phyloP scores from a whole-genome alignment of 2,113 vertebrate genomes.

The Cavia aperea region DNA sequence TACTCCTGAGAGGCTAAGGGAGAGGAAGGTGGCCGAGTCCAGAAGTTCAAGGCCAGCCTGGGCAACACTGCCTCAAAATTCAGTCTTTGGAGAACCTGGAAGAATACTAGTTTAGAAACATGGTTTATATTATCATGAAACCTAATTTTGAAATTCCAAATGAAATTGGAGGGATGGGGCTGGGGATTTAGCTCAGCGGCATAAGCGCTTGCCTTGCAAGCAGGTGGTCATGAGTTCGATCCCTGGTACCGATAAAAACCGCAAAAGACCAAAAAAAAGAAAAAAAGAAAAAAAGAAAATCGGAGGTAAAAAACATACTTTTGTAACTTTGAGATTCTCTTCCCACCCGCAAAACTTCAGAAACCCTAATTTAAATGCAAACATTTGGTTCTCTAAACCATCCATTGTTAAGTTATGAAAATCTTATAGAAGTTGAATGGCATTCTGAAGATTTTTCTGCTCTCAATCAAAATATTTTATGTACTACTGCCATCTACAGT shows the following conservation, averaged over 20 bases:
- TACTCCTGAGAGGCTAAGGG: not conserved
- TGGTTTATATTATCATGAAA: not conserved
- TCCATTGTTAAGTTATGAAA: not conserved
- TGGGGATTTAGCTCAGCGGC: no score
- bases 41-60: not conserved
- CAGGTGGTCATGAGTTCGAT: no score
- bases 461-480: not conserved
- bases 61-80: not conserved
- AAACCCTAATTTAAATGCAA: constrained; percentile 13
- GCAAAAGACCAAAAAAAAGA: no score
- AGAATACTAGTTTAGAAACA: not conserved
- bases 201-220: no score
- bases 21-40: not conserved
- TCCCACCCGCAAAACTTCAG: not conserved
- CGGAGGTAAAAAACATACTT: not conserved
- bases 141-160: constrained; percentile 31
- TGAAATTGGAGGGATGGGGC: not conserved
- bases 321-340: not conserved
- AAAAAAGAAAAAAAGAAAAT: no score
- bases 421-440: not conserved
- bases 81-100: not conserved
- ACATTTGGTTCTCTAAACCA: not conserved
- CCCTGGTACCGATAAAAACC: no score
- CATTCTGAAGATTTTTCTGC: not conserved
- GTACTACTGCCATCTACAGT: constrained; percentile 62